Base-by-base conservation (phyloP, 2,888 invertebrate species). In the Enoplolaimus lenunculus region DNA sequence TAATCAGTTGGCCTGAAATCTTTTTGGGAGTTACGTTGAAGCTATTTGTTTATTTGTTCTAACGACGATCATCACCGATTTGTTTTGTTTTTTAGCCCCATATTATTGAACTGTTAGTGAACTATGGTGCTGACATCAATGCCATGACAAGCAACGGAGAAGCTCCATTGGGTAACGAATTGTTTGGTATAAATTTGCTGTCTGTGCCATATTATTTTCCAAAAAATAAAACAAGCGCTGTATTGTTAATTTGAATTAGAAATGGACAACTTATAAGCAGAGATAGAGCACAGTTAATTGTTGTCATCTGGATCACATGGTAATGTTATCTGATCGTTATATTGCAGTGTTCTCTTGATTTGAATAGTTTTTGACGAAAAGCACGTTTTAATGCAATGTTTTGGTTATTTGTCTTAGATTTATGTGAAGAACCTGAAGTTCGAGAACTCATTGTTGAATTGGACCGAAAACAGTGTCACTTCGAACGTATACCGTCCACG, bases 71-170 rank as follows among this genome's bases (percentile, higher is more conserved):
- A 7, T 62, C n/a, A 30, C 64, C 64, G 64, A 62, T 62, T 62
- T 13, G 67, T 28, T 64, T 64, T 64, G 13, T 7, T 65, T 82
- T 84, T 68, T 84, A 97, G 93, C 85, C 93, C 79, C 93, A 94
- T 83, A 91, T 97, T 69, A 85, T 98, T 77, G 97, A 98, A 84
- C 82, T 94, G 79, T 84, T 98, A 78, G 93, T 94, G 73, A 92
- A 93, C 83, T 90, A 91, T 81, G 97, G 95, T 75, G 97, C 95
- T 73, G 94, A 97, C 84, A 87, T 98, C 79, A 93, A 94, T 83
- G 93, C 94, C 35, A 90, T 90, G 81, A 97, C 95, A 79, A 91
- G 90, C 81, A 91, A 91, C 80, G 93, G 93, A 74, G 97, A 98
- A 84, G 94, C 94, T 71, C 93, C 97, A 35, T 90, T 93, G 82